Conservation (phyloP, 2,113 vertebrate species). For the Tragelaphus scriptus region DNA sequence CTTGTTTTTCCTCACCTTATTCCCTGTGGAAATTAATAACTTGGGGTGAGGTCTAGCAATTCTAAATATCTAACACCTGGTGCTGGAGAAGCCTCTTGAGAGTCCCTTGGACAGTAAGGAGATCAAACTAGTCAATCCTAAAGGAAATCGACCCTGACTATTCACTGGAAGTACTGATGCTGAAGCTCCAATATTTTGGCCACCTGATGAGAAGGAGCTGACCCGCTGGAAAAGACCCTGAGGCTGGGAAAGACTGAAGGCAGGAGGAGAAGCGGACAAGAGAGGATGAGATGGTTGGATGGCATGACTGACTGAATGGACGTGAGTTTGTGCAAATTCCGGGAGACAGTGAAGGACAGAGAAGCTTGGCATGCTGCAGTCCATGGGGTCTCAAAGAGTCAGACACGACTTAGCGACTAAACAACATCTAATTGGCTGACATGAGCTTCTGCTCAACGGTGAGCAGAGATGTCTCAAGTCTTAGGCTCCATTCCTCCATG, state of each 20-base stretch:
- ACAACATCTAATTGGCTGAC: background rate
- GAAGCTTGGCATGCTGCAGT: background rate
- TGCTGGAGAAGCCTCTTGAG: background rate
- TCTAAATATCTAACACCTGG: background rate
- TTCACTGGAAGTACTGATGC: background rate
- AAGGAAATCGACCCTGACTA: background rate
- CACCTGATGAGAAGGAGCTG: background rate
- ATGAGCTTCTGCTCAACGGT: background rate
- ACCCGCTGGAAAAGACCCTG: background rate
- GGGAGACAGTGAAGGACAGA: background rate
- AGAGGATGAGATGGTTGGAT: background rate
- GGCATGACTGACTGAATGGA: background rate
- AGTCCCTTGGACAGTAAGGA: background rate
- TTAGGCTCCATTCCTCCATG: accelerated
- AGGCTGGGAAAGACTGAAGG: background rate
- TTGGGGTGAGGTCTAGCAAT: background rate
- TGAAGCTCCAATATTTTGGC: background rate
- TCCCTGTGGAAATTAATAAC: background rate
- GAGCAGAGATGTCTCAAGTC: accelerated
- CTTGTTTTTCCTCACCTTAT: background rate
- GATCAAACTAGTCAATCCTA: background rate
- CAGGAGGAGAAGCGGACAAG: background rate
- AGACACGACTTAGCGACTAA: background rate
- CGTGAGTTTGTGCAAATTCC: background rate
- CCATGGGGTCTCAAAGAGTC: background rate